Evolutionary conservation across 2,888 invertebrate species (phyloP).

Genomic region (Pandemis cinnamomeana): DNA sequence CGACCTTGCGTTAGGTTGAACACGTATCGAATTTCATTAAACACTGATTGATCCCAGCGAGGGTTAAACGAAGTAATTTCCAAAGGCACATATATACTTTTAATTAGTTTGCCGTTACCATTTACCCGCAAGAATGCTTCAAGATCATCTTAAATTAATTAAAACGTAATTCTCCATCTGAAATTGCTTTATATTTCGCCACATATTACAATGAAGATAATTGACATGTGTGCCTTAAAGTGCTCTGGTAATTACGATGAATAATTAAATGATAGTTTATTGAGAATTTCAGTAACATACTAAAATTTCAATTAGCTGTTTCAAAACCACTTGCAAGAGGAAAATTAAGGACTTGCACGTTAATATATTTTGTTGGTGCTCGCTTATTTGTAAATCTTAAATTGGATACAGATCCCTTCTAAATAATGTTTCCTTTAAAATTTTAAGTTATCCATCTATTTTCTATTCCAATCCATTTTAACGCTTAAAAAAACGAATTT

Average conservation of each 20-base stretch:
- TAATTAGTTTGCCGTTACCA: constrained; percentile 8
- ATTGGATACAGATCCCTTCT: too few species aligned
- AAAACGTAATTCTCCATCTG: constrained; percentile 17
- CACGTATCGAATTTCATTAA: constrained; percentile 1
- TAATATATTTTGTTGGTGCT: too few species aligned
- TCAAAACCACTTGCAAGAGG: too few species aligned
- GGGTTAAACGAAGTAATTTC: background rate
- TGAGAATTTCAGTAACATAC: background rate
- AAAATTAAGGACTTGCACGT: too few species aligned
- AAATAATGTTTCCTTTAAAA: too few species aligned
- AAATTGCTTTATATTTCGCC: constrained; percentile 1
- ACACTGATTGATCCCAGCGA: background rate
- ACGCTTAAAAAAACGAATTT: too few species aligned
- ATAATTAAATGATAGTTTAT: background rate
- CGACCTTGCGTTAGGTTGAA: background rate
- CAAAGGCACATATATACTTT: background rate
- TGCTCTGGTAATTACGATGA: background rate
- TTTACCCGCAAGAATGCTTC: background rate
- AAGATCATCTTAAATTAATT: constrained; percentile 8
- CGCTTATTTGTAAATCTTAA: too few species aligned
- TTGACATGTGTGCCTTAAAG: background rate
- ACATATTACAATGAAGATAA: constrained; percentile 3
- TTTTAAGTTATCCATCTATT: too few species aligned
- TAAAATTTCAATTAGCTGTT: too few species aligned
- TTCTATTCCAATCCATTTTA: too few species aligned